Percentiles rank a stretch among this genome's conserved stretches.
Evolutionary conservation across 2,888 invertebrate species (phyloP).

Genomic region (Chironomus riparius): DNA sequence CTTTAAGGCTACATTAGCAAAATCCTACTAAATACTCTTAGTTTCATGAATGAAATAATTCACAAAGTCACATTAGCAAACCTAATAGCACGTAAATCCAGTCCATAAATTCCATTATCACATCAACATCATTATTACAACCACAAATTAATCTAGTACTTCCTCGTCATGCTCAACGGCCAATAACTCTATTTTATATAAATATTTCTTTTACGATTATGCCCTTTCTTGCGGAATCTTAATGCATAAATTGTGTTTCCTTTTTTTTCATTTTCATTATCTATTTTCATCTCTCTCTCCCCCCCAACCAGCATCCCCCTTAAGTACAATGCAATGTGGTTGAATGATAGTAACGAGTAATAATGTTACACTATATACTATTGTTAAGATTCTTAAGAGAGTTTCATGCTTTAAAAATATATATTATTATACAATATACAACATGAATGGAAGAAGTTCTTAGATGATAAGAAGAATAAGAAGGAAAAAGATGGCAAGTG

Average conservation of each 20-base stretch:
- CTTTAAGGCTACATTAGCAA: too few species aligned
- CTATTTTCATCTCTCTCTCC: neutral
- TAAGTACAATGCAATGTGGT: neutral
- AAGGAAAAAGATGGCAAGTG: neutral
- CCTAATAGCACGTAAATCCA: too few species aligned
- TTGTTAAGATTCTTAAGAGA: neutral
- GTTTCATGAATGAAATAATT: too few species aligned
- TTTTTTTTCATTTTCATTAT: slow-evolving; percentile 5
- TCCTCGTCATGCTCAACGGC: neutral
- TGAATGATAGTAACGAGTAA: neutral
- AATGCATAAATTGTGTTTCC: slow-evolving; percentile 25
- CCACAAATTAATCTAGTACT: too few species aligned
- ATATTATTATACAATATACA: too few species aligned
- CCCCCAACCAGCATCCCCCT: neutral
- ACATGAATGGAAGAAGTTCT: too few species aligned
- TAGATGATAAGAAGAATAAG: neutral
- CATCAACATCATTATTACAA: too few species aligned
- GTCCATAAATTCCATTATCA: too few species aligned
- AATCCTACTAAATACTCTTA: too few species aligned
- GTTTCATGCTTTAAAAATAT: neutral
- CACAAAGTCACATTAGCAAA: too few species aligned
- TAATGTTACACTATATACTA: neutral
- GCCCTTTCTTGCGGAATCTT: slow-evolving; percentile 12
- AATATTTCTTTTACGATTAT: slow-evolving; percentile 17
- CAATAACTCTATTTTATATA: neutral